Base-by-base conservation (phyloP, 1,140 invertebrate genomes). In the Drosophila pallidifrons region DNA sequence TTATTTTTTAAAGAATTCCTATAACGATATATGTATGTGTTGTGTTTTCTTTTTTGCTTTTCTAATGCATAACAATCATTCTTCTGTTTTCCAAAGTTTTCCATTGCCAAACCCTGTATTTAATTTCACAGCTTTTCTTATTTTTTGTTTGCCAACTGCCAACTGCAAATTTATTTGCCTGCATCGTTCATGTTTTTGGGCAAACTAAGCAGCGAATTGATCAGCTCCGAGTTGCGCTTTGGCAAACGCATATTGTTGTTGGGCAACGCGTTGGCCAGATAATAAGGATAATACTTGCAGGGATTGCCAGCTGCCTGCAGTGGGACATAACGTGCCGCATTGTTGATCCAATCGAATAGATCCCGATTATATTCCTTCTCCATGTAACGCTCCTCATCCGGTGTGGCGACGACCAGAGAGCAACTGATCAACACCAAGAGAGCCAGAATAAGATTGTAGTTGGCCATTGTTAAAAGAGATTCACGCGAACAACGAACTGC, bases 201-300 rank as follows among this genome's bases (percentile, higher is more conserved):
- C 30, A 96, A 83, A 28, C 95, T 94, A 1, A 96, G 89, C 1
- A 96, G 92, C 1, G 95, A 95, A 79, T 96, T 96, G 64, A 96
- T 96, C 4, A 96, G 92, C 78, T 96, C 96, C 0, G 95, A 96
- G 81, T 96, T 96, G 5, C 96, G 93, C 89, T 96, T 96, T 1
- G 91, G 92, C 67, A 93, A 79, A 7, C 72, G 71, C 8, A 86
- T 68, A 7, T 91, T 71, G 10, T 47, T 67, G 28, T 52, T 52
- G 16, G 54, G 43, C 16, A 91, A 46, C 0, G 71, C 75, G 67
- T 92, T 92, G 32, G 55, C 74, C 51, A 72, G 32, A 28, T 77
- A 77, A 35, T 86, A 65, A 0, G 85, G 85, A 74, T 88, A 91
- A 74, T 88, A 91, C 49, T 82, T 83, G 47, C 89, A 92, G 4